phyloP scores from a whole-genome alignment of 2,888 invertebrate species.

The Lasioglossum leucozonium region DNA sequence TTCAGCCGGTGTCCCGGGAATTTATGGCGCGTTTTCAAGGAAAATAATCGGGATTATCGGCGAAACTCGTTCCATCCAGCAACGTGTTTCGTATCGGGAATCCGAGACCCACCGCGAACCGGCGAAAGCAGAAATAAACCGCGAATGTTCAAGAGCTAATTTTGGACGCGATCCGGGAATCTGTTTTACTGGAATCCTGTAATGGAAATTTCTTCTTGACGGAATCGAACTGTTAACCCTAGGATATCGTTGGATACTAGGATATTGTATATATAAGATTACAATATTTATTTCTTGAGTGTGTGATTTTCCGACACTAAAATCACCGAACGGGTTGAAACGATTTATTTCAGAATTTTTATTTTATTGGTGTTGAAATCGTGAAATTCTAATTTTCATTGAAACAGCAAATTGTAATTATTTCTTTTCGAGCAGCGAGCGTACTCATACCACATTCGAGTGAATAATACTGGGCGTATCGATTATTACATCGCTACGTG shows the following conservation, averaged over 20 bases:
- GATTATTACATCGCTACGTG: background rate
- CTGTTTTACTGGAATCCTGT: background rate
- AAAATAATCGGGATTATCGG: slow-evolving; percentile 60
- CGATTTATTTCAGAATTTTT: background rate
- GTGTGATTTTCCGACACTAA: background rate
- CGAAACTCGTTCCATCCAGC: background rate
- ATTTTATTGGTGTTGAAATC: background rate
- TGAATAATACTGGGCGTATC: background rate
- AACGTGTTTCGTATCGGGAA: slow-evolving; percentile 64
- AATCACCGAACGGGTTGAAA: background rate
- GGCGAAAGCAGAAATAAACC: slow-evolving; percentile 38
- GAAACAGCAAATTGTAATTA: background rate
- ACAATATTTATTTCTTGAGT: background rate
- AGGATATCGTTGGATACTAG: background rate
- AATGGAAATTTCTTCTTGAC: background rate
- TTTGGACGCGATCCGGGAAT: slow-evolving; percentile 40
- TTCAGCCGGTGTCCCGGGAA: slow-evolving; percentile 32
- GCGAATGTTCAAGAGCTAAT: slow-evolving; percentile 29
- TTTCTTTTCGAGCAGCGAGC: background rate
- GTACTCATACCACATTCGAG: background rate
- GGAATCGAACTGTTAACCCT: background rate
- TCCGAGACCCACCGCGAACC: background rate
- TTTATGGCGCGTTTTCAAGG: slow-evolving; percentile 25
- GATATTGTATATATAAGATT: too few relatives aligned
- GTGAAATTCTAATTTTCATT: background rate